Evolutionary conservation across 23 tunicate species (phyloP).

Genomic region (Trididemnum miniatum): DNA sequence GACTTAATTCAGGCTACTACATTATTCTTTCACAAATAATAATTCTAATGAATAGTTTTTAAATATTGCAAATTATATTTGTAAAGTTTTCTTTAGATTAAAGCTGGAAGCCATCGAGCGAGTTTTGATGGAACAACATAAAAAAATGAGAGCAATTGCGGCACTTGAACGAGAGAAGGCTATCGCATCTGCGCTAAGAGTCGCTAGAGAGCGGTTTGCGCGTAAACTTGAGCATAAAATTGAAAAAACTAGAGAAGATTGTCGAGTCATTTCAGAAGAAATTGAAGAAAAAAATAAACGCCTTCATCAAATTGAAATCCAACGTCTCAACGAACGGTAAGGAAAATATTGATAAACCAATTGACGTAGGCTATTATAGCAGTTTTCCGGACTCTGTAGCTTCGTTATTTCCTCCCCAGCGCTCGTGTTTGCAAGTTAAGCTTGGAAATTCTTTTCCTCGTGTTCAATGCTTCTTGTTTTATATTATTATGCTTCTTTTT

Average conservation of each 20-base stretch:
- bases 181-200: slow-evolving; percentile 51
- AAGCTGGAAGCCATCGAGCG: slow-evolving; percentile 64
- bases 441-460: too few relatives aligned
- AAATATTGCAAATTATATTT: too few relatives aligned
- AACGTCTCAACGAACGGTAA: slow-evolving; percentile 56
- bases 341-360: too few relatives aligned
- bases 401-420: too few relatives aligned
- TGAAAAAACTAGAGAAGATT: slow-evolving; percentile 12
- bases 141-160: slow-evolving; percentile 35
- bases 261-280: slow-evolving; percentile 34
- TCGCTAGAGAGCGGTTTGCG: slow-evolving; percentile 43
- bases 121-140: slow-evolving; percentile 49
- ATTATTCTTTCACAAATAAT: too few relatives aligned
- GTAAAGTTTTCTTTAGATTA: slow-evolving; percentile 13
- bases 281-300: slow-evolving; percentile 17
- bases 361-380: too few relatives aligned
- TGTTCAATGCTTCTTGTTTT: too few relatives aligned
- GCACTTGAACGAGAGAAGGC: slow-evolving; percentile 54
- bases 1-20: too few relatives aligned
- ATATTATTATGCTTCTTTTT: too few relatives aligned
- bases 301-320: slow-evolving; percentile 48
- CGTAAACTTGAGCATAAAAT: slow-evolving; percentile 25
- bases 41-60: too few relatives aligned
- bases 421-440: too few relatives aligned
- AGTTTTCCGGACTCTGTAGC: too few relatives aligned